phyloP scores from a whole-genome alignment of 2,888 invertebrate genomes.

The Pammene fasciana region DNA sequence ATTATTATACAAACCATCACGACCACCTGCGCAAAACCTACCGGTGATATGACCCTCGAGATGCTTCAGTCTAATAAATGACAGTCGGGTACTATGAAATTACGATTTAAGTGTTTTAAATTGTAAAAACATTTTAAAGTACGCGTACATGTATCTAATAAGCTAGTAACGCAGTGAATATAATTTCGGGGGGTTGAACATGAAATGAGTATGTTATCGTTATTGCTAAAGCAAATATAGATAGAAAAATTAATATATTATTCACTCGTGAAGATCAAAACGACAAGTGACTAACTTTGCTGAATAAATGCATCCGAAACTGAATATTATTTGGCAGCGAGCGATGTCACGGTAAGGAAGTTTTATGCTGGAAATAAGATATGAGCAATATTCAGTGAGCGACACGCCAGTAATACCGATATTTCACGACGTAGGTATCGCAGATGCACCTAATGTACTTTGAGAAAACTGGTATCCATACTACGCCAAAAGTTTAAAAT shows the following conservation, averaged over 20 bases:
- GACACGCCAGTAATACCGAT: constrained; percentile 52
- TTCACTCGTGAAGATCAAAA: constrained; percentile 22
- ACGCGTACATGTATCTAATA: neutral
- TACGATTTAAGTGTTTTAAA: neutral
- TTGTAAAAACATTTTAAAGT: neutral
- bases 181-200: neutral
- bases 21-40: constrained; percentile 24
- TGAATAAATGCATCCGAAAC: constrained; percentile 52
- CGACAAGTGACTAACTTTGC: constrained; percentile 38
- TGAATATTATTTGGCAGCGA: constrained; percentile 56
- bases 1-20: constrained; percentile 21
- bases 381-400: constrained; percentile 51
- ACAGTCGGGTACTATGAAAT: neutral
- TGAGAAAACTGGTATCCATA: constrained; percentile 26
- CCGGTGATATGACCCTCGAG: no score
- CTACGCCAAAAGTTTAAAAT: constrained; percentile 7
- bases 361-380: constrained; percentile 55
- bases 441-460: constrained; percentile 49
- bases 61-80: neutral
- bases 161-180: neutral
- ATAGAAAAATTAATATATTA: neutral
- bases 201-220: constrained; percentile 1
- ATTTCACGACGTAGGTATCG: constrained; percentile 41
- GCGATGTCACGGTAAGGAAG: constrained; percentile 49
- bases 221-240: neutral